Base-by-base conservation (phyloP, 2,113 vertebrate genomes). In the Corynorhinus townsendii region DNA sequence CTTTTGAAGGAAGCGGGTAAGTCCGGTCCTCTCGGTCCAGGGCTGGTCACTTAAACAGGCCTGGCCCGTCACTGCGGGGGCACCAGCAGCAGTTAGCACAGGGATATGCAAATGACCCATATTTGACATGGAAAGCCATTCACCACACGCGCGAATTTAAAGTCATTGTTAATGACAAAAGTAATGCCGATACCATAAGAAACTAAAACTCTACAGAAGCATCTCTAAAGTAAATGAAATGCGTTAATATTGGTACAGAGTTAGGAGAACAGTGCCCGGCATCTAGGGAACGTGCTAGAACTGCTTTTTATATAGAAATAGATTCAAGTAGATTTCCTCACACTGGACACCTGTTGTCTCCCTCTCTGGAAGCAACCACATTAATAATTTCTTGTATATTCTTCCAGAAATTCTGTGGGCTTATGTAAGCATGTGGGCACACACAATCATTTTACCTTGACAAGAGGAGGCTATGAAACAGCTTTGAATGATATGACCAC, bases 331-430 rank as follows among this genome's bases (percentile, higher is more conserved):
- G 68, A 73, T 3, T 69, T 56, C 90, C 66, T 92, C 1, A 15
- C 45, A 11, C 11, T 3, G 26, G n/a, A 40, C 66, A 33, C 47
- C 35, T 52, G 22, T 2, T 6, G 12, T 33, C 26, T 92, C 8
- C 22, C 5, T 82, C 40, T 76, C 45, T 24, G 33, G 84, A 89
- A 86, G 33, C 49, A 77, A 72, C 16, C 7, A 28, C 28, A 66
- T 52, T 1, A 92, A 69, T 5, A 54, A 40, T 40, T 52, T 72
- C 88, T 91, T 33, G 17, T n/a, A 1, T 35, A 1, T 54, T 52
- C 68, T 84, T 90, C 64, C 64, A 92, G 76, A 59, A 84, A 71
- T 80, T 9, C n/a, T 19, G 56, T 43, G 90, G 30, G 40, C 22
- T 47, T 30, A 3, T 14, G 16, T 28, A 59, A 87, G 82, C 1